Conservation (phyloP, 2,113 vertebrate species). For the Prionailurus viverrinus region DNA sequence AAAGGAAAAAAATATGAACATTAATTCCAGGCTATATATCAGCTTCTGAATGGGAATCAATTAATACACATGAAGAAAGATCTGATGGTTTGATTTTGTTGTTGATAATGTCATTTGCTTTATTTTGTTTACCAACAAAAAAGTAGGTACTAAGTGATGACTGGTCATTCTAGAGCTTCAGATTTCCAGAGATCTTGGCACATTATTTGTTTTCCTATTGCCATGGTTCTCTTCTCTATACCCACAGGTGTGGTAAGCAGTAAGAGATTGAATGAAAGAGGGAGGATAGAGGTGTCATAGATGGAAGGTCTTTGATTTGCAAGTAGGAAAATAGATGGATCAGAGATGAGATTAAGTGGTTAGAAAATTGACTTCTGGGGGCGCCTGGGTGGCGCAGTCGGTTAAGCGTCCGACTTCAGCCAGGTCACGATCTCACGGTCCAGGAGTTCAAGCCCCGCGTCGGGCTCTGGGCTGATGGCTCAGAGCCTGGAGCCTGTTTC, state of each 20-base stretch:
- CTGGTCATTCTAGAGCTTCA: neutral
- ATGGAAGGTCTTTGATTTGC: neutral
- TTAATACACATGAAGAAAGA: neutral
- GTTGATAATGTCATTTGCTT: neutral
- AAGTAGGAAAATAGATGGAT: neutral
- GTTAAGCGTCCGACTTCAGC: too few relatives aligned
- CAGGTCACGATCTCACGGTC: too few relatives aligned
- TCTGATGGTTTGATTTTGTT: slow-evolving; percentile 1
- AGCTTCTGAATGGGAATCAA: neutral
- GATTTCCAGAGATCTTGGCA: neutral
- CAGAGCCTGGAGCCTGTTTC: too few relatives aligned
- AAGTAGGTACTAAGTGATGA: neutral
- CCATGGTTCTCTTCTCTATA: neutral
- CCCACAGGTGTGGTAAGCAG: rapidly evolving
- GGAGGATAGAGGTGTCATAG: neutral
- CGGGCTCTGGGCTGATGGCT: too few relatives aligned
- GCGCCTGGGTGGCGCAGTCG: too few relatives aligned
- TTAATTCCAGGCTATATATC: neutral
- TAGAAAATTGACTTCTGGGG: neutral
- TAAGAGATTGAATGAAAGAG: neutral
- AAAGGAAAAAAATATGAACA: slow-evolving; percentile 40
- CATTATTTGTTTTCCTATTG: neutral
- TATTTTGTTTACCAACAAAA: slow-evolving; percentile 47
- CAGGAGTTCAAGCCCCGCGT: too few relatives aligned
- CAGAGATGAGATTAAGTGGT: neutral